Evolutionary conservation across 2,888 invertebrate species (phyloP), one percentile per base, ranked within the genome.

Genomic region (Drosophila falleni): DNA sequence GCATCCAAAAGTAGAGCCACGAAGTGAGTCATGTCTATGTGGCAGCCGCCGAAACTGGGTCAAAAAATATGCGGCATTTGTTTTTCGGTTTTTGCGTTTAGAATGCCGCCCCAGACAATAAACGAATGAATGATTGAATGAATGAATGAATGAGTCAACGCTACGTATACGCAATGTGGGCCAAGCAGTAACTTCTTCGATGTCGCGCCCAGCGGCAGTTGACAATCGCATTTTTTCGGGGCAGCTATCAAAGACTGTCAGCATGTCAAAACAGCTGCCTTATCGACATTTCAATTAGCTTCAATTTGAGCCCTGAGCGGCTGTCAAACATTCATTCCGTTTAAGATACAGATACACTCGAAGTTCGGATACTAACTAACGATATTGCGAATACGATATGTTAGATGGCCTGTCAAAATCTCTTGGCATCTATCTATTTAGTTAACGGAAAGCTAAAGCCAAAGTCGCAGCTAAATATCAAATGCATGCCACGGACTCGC

Each of bases 271-370:
- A 87, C 74, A 67, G 71, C 69, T 78, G 78, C 74, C 81, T 89
- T 90, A 90, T 89, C 89, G 89, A 87, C 88, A 90, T 74, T 90
- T 87, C 90, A 90, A 87, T 87, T 87, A 87, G 81, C 84, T 75
- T 63, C 76, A 74, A 74, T 86, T 80, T 70, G 66, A 78, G 89
- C 83, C 81, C 77, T 75, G 75, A 81, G 51, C 63, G 49, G 59
- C 68, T 71, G 83, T 62, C 76, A 79, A 58, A 33, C 55, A 56
- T 42, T 33, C 53, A 59, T 39, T 53, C n/a, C 63, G 46, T 63
- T 72, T 72, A 46, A 64, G 59, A 60, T 59, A 53, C 35, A 47
- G 39, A 51, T 19, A 54, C 29, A 54, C 29, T 29, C 16, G n/a
- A n/a, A 31, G 33, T 31, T 9, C 42, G n/a, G 47, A 49, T 56